Percentiles rank a stretch among this genome's conserved stretches.
phyloP scores from a whole-genome alignment of 2,113 vertebrate species.

The Chlamydotis undulata region DNA sequence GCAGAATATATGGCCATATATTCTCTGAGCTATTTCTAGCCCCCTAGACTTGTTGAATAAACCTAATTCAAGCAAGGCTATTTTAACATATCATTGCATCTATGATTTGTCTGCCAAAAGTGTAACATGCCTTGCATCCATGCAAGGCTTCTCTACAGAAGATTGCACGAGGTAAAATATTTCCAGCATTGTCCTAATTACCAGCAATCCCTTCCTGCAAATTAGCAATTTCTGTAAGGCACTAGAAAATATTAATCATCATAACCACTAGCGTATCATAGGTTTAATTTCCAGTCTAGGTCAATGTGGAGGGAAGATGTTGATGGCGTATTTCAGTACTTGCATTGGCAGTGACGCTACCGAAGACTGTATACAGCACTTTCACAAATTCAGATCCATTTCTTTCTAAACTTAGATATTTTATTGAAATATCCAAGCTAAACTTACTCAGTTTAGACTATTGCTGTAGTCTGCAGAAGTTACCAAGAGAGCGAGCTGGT shows the following conservation, averaged over 20 bases:
- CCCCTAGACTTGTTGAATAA: background rate
- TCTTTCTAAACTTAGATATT: background rate
- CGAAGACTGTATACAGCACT: background rate
- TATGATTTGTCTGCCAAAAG: background rate
- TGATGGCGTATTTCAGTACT: background rate
- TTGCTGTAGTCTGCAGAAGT: background rate
- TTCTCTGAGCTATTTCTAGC: background rate
- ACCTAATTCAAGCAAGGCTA: background rate
- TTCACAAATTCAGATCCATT: background rate
- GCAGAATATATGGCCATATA: background rate
- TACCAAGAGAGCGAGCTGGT: background rate
- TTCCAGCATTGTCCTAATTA: background rate
- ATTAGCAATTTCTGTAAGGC: background rate
- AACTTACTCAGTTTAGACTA: background rate
- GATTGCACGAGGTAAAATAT: background rate
- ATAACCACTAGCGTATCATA: background rate
- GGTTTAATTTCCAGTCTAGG: background rate
- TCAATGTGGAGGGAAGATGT: background rate
- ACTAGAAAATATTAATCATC: background rate
- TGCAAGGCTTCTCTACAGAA: background rate
- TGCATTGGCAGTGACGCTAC: background rate
- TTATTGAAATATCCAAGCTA: background rate
- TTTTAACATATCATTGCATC: conserved; percentile 9
- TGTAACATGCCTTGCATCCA: background rate
- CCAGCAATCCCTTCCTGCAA: background rate